Conservation (phyloP, 2,797 vertebrate genomes). For the Stomatorhinus walkeri region DNA sequence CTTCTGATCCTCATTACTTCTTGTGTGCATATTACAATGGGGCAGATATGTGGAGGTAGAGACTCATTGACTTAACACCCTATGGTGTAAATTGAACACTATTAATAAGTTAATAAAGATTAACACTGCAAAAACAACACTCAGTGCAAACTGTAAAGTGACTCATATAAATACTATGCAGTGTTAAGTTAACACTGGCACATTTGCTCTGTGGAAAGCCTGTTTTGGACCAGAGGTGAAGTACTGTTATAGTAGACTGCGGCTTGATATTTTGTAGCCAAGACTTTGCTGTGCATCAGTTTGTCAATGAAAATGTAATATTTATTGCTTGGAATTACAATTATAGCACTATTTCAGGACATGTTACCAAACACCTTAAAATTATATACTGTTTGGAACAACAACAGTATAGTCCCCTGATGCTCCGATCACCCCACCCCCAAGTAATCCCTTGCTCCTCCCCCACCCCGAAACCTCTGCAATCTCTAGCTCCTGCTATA, state of each 20-base stretch:
- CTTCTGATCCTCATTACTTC: no score
- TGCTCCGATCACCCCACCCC: neutral
- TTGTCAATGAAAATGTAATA: neutral
- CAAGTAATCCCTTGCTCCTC: neutral
- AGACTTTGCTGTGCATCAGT: neutral
- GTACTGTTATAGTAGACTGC: neutral
- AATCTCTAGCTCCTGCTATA: neutral
- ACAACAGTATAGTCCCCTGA: neutral
- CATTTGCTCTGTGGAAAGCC: neutral
- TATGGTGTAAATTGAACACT: no score
- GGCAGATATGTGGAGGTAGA: no score
- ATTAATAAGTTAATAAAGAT: no score
- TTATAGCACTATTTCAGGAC: neutral
- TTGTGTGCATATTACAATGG: no score
- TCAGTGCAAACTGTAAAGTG: no score
- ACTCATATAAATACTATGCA: no score
- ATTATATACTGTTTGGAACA: neutral
- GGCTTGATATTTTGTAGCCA: neutral
- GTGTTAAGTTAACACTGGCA: no score
- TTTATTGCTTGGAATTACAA: neutral
- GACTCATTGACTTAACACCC: no score
- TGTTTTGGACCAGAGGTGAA: neutral
- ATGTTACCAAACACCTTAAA: neutral
- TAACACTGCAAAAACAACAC: no score
- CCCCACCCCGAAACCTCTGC: neutral